These are phyloP conservation scores for Operophtera brumata DNA, from an alignment of 2,888 invertebrate genomes.

Conservation along the genomic window DNA sequence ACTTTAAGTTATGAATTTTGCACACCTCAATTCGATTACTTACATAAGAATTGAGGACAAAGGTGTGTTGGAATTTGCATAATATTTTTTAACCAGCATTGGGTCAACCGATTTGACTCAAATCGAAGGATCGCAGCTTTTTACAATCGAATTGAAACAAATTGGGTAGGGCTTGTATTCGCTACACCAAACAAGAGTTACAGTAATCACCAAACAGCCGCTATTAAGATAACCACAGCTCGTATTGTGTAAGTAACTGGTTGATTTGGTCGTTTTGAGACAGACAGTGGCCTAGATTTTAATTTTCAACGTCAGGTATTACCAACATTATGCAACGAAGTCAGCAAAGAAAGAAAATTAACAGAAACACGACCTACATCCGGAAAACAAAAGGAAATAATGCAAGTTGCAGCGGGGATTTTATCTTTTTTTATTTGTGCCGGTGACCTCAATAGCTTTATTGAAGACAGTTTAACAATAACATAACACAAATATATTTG, in stretches of 20 bases:
- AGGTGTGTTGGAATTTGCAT: background rate
- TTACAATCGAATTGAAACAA: too few relatives aligned
- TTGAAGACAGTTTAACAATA: slow-evolving; percentile 5
- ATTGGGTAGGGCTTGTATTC: too few relatives aligned
- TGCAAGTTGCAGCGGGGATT: slow-evolving; percentile 14
- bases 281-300: slow-evolving; percentile 46
- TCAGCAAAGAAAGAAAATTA: slow-evolving; percentile 24
- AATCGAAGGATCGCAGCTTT: too few relatives aligned
- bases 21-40: background rate
- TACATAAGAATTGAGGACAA: background rate
- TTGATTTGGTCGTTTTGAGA: slow-evolving; percentile 45
- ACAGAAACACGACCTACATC: slow-evolving; percentile 28
- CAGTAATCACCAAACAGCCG: slow-evolving; percentile 16
- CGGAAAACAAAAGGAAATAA: slow-evolving; percentile 30
- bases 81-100: background rate
- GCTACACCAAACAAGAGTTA: too few relatives aligned
- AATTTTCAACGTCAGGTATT: slow-evolving; percentile 36
- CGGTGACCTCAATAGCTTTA: slow-evolving; percentile 13
- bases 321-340: slow-evolving; percentile 43
- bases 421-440: slow-evolving; percentile 8
- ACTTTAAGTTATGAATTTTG: background rate
- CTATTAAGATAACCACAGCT: slow-evolving; percentile 35
- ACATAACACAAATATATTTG: background rate
- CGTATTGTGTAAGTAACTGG: slow-evolving; percentile 51
- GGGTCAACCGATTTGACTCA: too few relatives aligned